These are phyloP conservation scores for Bovichtus diacanthus DNA, from an alignment of 2,797 vertebrate species.

Conservation along the genomic window DNA sequence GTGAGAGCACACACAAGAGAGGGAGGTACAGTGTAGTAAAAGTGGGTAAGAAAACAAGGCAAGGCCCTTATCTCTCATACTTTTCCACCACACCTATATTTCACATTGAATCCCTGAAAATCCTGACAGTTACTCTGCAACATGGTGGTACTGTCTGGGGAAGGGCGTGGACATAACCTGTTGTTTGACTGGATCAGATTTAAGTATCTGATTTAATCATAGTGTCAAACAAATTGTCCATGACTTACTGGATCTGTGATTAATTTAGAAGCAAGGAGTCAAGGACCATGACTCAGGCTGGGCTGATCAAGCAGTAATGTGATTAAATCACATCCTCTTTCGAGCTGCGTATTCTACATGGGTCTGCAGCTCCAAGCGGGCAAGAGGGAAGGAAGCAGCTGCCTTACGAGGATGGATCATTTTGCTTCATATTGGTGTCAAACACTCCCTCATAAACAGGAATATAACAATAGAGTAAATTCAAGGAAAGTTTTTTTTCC, in stretches of 20 bases:
- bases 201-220: constrained; percentile 53
- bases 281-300: constrained; percentile 59
- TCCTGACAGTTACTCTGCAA: constrained; percentile 10
- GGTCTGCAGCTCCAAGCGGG: constrained; percentile 59
- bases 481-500: not conserved
- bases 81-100: not conserved
- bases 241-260: constrained; percentile 60
- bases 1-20: not conserved
- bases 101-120: constrained; percentile 24
- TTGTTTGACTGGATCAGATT: constrained; percentile 36
- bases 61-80: not conserved
- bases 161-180: constrained; percentile 16
- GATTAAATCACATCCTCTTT: constrained; percentile 71
- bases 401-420: not conserved
- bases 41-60: not conserved
- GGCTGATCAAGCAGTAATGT: constrained; percentile 64
- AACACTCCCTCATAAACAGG: not conserved
- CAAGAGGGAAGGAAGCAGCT: constrained; percentile 52
- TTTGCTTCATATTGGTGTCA: not conserved
- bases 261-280: constrained; percentile 67
- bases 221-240: constrained; percentile 51
- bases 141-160: not conserved
- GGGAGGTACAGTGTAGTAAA: not conserved
- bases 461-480: not conserved
- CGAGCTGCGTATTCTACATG: constrained; percentile 35